phyloP scores from a whole-genome alignment of 92 coral and sea anemone species.

The Palythoa caribaeorum region DNA sequence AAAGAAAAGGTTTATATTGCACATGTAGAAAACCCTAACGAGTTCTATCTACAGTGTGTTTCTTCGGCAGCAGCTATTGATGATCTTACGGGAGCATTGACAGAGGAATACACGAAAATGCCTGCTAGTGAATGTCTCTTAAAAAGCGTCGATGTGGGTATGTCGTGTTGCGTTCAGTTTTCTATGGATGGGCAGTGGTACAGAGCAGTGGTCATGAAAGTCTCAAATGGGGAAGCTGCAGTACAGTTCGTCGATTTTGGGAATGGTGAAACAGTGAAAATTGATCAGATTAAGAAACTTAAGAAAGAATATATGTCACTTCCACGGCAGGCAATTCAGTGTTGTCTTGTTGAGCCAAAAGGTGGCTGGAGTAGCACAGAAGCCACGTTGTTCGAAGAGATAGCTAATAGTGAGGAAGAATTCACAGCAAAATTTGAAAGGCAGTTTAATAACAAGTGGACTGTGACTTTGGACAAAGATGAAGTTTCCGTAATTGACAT shows the following conservation, averaged over 20 bases:
- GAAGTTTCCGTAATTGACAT: conserved; percentile 62
- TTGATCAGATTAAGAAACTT: conserved; percentile 27
- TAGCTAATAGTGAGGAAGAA: conserved; percentile 37
- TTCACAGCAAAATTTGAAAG: conserved; percentile 29
- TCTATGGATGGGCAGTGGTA: conserved; percentile 83
- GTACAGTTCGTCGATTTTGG: conserved; percentile 80
- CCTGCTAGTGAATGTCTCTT: conserved; percentile 14
- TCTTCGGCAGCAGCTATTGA: conserved; percentile 51
- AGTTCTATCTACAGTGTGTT: conserved; percentile 78
- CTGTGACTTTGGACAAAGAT: conserved; percentile 44
- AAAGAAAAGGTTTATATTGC: conserved; percentile 70
- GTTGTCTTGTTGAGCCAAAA: conserved; percentile 35
- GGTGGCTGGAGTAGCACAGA: conserved; percentile 38
- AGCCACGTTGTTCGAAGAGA: conserved; percentile 46
- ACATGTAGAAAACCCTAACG: conserved; percentile 74
- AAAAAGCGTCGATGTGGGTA: conserved; percentile 48
- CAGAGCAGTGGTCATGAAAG: conserved; percentile 70
- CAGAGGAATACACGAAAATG: conserved; percentile 37
- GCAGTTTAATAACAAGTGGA: conserved; percentile 24
- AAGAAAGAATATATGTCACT: conserved; percentile 38
- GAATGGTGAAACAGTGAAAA: conserved; percentile 65
- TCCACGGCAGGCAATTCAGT: conserved; percentile 49
- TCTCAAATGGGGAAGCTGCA: conserved; percentile 44
- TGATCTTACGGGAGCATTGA: conserved; percentile 14
- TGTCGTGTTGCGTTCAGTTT: conserved; percentile 67